Evolutionary conservation across 35 echinoderm and acorn worm species (phyloP).

Genomic region (Lytechinus pictus): DNA sequence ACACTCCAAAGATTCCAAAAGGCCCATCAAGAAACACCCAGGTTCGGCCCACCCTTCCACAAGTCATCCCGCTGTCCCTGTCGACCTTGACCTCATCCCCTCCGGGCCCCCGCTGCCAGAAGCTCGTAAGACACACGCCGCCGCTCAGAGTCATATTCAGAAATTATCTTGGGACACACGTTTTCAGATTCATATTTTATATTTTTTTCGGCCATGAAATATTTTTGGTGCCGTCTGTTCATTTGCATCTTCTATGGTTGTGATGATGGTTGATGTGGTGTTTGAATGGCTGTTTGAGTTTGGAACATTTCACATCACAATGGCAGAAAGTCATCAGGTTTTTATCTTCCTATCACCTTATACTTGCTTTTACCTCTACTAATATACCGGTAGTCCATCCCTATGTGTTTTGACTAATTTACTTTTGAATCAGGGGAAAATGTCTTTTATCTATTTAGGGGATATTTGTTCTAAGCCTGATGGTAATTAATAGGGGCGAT

Average conservation of each 20-base stretch:
- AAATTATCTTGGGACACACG: no score
- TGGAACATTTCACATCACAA: constrained; percentile 8
- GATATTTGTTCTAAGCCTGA: no score
- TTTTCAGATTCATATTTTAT: not conserved
- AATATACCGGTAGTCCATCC: no score
- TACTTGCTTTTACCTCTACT: no score
- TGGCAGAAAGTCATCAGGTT: no score
- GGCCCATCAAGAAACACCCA: constrained; percentile 97
- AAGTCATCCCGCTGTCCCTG: not conserved
- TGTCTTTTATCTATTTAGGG: no score
- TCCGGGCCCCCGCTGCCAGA: constrained; percentile 21
- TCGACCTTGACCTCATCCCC: not conserved
- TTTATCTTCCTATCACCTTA: no score
- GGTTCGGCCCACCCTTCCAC: constrained; percentile 54
- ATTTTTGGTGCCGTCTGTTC: not conserved
- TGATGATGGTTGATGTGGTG: not conserved
- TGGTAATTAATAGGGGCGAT: no score
- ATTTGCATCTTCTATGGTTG: not conserved
- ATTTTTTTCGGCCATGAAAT: not conserved
- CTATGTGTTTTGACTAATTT: no score
- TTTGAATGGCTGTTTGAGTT: not conserved
- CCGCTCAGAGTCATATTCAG: not conserved
- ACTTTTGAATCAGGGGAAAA: no score
- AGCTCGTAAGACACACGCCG: constrained; percentile 35
- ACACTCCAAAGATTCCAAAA: constrained; percentile 71